Conservation (phyloP, 2,888 invertebrate species). For the Drosophila fungiperda region DNA sequence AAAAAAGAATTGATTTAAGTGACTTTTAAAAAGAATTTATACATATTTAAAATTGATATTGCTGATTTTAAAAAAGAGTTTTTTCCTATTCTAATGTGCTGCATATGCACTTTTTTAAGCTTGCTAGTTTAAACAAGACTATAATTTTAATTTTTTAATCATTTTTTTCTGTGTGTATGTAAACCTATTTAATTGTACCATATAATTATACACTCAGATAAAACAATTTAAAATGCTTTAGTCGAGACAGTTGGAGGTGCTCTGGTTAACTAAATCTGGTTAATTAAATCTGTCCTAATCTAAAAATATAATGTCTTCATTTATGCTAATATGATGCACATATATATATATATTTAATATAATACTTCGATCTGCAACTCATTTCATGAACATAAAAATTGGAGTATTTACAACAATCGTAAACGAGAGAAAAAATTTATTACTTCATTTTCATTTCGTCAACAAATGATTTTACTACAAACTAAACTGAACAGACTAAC, state of each 20-base stretch:
- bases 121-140: background rate
- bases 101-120: background rate
- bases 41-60: no score
- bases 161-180: background rate
- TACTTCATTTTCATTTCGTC: background rate
- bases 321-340: background rate
- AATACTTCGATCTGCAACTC: background rate
- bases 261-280: background rate
- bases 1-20: rapidly evolving
- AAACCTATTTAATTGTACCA: background rate
- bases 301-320: background rate
- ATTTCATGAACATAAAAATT: background rate
- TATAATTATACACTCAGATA: background rate
- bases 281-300: background rate
- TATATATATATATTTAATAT: background rate
- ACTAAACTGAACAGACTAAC: background rate
- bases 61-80: no score
- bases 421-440: background rate
- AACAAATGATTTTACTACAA: background rate
- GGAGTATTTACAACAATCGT: background rate
- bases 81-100: background rate
- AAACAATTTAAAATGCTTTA: background rate
- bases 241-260: background rate
- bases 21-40: background rate
- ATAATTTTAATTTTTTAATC: background rate